phyloP scores from a whole-genome alignment of 2,113 vertebrate genomes.

The Ceyx cyanopectus region DNA sequence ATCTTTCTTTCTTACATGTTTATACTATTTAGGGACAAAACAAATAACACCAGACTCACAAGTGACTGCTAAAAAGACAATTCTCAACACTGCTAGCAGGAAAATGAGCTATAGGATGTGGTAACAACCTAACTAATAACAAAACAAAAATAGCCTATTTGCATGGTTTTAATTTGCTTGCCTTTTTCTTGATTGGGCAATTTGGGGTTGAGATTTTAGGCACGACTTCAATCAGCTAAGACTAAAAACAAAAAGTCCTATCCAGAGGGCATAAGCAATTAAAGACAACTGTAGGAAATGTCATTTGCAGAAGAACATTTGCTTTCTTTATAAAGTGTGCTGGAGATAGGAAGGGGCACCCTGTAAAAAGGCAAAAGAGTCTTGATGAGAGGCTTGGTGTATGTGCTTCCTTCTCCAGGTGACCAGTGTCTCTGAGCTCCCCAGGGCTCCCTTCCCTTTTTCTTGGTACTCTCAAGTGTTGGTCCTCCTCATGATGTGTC shows the following conservation, averaged over 20 bases:
- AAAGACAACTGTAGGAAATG: constrained; percentile 16
- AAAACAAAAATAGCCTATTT: not conserved
- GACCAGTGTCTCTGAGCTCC: not conserved
- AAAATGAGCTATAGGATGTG: constrained; percentile 32
- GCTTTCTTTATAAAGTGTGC: not conserved
- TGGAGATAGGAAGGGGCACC: not conserved
- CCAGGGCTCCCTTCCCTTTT: not conserved
- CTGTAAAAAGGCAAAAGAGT: not conserved
- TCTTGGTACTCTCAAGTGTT: not conserved
- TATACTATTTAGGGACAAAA: not conserved
- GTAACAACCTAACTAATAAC: not conserved
- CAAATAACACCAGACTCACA: not conserved
- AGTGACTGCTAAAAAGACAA: not conserved
- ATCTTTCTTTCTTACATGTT: not conserved
- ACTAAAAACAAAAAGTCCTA: constrained; percentile 34
- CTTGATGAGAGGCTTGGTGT: fast-evolving
- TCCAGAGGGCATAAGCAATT: constrained; percentile 38
- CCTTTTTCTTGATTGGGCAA: not conserved
- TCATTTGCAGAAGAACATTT: not conserved
- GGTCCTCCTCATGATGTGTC: not conserved
- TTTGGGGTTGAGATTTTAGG: constrained; percentile 21
- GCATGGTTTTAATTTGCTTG: constrained; percentile 33
- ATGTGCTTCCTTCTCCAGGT: not conserved
- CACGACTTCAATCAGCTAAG: constrained; percentile 18
- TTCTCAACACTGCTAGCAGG: not conserved